A percentile compares a stretch with the other conserved stretches of the same genome.
phyloP scores from a whole-genome alignment of 2,888 invertebrate species.

The Plagodis pulveraria region DNA sequence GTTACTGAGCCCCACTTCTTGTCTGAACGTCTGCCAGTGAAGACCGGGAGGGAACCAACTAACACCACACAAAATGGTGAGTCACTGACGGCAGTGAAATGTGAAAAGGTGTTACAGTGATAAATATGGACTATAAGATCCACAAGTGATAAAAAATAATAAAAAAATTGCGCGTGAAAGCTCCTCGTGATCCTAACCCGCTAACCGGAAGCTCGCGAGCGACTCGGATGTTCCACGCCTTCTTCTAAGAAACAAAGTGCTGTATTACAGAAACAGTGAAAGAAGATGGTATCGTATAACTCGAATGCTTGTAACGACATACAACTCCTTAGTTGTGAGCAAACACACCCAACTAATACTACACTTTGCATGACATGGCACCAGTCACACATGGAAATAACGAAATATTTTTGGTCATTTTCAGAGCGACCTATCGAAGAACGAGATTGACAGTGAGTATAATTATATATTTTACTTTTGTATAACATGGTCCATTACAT shows the following conservation, averaged over 20 bases:
- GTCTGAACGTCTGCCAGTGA: constrained; percentile 90
- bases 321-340: constrained; percentile 58
- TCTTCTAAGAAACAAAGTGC: constrained; percentile 58
- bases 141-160: constrained; percentile 57
- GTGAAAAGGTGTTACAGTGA: constrained; percentile 79
- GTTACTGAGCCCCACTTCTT: constrained; percentile 90
- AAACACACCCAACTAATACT: constrained; percentile 57
- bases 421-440: constrained; percentile 94
- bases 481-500: constrained; percentile 15
- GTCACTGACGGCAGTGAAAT: constrained; percentile 78
- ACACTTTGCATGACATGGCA: constrained; percentile 61
- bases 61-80: constrained; percentile 89
- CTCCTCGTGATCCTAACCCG: constrained; percentile 66
- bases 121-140: constrained; percentile 66
- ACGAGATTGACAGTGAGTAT: constrained; percentile 95
- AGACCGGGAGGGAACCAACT: constrained; percentile 87
- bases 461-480: constrained; percentile 18
- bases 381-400: constrained; percentile 67
- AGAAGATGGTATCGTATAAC: constrained; percentile 63
- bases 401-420: constrained; percentile 82
- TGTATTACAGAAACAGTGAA: constrained; percentile 66
- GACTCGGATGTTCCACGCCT: constrained; percentile 45
- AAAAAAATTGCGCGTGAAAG: constrained; percentile 48
- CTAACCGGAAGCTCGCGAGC: constrained; percentile 74
- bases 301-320: constrained; percentile 42